Evolutionary conservation across 2,888 invertebrate species (phyloP).

Genomic region (Lepidochrysops patricia): DNA sequence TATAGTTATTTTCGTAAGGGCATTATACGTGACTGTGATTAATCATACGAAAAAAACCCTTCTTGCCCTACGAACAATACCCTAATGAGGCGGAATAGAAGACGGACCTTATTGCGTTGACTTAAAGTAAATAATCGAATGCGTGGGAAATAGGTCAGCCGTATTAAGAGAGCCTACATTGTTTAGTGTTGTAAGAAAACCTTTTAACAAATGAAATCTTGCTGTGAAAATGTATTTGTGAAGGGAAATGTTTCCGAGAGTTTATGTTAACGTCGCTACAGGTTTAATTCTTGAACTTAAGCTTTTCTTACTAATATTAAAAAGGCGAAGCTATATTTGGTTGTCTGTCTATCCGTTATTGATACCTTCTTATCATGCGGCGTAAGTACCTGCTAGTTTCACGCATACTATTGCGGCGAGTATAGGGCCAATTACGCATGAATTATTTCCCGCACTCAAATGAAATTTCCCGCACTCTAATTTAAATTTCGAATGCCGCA

Average conservation of each 20-base stretch:
- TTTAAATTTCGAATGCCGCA: too few relatives aligned
- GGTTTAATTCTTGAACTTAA: background rate
- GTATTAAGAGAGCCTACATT: constrained; percentile 21
- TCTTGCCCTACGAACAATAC: constrained; percentile 28
- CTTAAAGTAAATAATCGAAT: constrained; percentile 15
- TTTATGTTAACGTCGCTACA: background rate
- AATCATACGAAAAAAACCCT: constrained; percentile 44
- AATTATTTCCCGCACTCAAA: too few relatives aligned
- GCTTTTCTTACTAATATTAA: too few relatives aligned
- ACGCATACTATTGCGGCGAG: too few relatives aligned
- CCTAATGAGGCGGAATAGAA: constrained; percentile 7
- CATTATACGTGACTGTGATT: constrained; percentile 40
- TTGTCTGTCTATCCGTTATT: too few relatives aligned
- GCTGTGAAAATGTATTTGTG: constrained; percentile 6
- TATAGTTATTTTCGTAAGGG: constrained; percentile 28
- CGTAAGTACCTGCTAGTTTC: too few relatives aligned
- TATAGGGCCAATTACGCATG: too few relatives aligned
- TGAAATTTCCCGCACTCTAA: too few relatives aligned
- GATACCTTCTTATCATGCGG: too few relatives aligned
- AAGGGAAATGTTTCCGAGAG: background rate
- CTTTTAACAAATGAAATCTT: constrained; percentile 16
- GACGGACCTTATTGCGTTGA: constrained; percentile 17
- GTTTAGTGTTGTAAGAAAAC: constrained; percentile 15
- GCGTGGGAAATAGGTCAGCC: constrained; percentile 31
- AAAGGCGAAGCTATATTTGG: too few relatives aligned